These are phyloP conservation scores for Nomia melanderi DNA, from an alignment of 1,140 invertebrate species.

Conservation along the genomic window DNA sequence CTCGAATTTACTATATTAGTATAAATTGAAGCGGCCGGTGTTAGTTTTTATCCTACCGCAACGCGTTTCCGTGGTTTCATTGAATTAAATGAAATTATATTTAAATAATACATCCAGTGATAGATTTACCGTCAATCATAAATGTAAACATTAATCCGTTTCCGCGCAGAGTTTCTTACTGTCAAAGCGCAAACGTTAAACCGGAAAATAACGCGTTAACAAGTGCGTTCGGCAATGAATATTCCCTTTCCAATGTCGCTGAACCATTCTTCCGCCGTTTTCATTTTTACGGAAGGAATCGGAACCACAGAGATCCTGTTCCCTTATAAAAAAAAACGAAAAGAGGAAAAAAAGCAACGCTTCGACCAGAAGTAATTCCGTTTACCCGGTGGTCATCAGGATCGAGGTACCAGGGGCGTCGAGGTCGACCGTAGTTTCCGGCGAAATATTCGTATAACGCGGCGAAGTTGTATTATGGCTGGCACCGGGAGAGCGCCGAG, in stretches of 20 bases:
- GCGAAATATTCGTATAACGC: conserved; percentile 64
- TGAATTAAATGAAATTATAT: no score
- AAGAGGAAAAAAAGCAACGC: not conserved
- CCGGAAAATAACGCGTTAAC: no score
- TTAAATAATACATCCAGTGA: no score
- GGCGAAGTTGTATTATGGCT: conserved; percentile 66
- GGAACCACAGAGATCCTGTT: no score
- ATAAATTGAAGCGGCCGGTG: not conserved
- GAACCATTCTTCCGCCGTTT: no score
- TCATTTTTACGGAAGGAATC: no score
- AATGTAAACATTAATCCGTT: no score
- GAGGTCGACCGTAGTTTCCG: conserved; percentile 56
- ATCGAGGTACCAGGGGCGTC: conserved; percentile 35
- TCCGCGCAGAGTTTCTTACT: no score
- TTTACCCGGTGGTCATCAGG: conserved; percentile 38
- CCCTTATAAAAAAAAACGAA: not conserved
- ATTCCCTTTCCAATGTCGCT: no score
- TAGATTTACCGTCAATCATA: no score
- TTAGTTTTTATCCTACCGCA: not conserved
- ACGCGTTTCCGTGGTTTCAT: not conserved
- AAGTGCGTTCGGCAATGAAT: no score
- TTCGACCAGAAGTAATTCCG: conserved; percentile 27
- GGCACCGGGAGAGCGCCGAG: conserved; percentile 63
- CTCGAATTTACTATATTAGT: not conserved
- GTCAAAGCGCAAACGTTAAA: no score